Evolutionary conservation across 2,113 vertebrate genomes (phyloP).

Genomic region (Bubo scandiacus): DNA sequence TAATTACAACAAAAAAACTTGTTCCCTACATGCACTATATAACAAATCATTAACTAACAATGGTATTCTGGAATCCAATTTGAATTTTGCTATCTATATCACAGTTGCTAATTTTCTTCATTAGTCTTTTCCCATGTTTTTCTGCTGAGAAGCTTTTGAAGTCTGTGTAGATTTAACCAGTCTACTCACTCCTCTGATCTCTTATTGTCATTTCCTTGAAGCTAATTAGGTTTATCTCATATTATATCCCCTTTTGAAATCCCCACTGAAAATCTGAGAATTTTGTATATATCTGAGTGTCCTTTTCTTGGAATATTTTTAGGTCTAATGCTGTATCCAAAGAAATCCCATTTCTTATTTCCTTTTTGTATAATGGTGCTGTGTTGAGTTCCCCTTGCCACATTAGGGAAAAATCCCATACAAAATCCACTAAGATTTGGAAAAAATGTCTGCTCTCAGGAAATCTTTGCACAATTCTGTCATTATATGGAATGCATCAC

Average conservation of each 20-base stretch:
- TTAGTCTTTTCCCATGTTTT: slow-evolving; percentile 3
- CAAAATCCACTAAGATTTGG: background rate
- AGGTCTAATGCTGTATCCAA: background rate
- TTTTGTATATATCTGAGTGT: background rate
- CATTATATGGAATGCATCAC: background rate
- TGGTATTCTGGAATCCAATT: background rate
- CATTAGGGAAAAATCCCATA: accelerated
- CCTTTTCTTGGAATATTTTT: background rate
- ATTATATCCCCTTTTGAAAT: background rate
- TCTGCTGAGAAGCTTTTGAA: slow-evolving; percentile 12
- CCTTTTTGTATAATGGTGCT: background rate
- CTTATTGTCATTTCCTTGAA: background rate
- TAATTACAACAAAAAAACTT: background rate
- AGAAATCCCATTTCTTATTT: background rate
- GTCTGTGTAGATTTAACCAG: background rate
- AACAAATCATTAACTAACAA: background rate
- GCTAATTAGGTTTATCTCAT: slow-evolving; percentile 24
- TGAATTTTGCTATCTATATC: background rate
- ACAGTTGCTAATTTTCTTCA: background rate
- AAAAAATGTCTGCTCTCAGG: background rate
- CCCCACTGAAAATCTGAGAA: background rate
- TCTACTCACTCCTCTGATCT: background rate
- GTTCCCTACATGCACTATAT: background rate
- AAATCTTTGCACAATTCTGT: background rate
- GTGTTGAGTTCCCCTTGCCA: background rate